Percentiles rank a stretch among this genome's conserved stretches.
Evolutionary conservation across 2,797 vertebrate species (phyloP).

Genomic region (Cygnus olor): DNA sequence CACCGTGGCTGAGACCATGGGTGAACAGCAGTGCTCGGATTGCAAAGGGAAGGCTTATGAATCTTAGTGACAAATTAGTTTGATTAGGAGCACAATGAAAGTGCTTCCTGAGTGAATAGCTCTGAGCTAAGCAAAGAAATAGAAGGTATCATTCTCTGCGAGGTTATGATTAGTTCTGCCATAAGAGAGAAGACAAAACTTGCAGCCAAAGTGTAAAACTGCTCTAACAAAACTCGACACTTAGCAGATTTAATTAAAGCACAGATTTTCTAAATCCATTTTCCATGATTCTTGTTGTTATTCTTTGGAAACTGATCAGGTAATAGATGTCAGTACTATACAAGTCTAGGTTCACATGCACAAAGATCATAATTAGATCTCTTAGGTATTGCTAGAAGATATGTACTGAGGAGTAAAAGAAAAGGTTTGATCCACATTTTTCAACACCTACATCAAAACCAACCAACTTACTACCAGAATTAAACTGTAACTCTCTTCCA

Average conservation of each 20-base stretch:
- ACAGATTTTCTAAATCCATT: slow-evolving; percentile 67
- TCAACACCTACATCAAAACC: background rate
- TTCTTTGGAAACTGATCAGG: slow-evolving; percentile 60
- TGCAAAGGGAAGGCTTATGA: background rate
- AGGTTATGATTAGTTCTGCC: slow-evolving; percentile 35
- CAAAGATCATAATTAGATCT: slow-evolving; percentile 33
- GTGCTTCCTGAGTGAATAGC: slow-evolving; percentile 2
- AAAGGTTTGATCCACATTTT: background rate
- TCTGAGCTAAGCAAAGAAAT: slow-evolving; percentile 18
- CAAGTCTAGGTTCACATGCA: slow-evolving; percentile 49
- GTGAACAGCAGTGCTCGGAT: background rate
- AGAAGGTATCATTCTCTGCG: slow-evolving; percentile 24
- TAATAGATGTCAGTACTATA: slow-evolving; percentile 57
- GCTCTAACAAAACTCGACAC: slow-evolving; percentile 25
- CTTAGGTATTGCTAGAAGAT: slow-evolving; percentile 12
- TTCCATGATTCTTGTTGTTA: slow-evolving; percentile 59
- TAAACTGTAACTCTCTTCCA: background rate
- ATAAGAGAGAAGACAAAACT: background rate
- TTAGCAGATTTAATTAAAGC: slow-evolving; percentile 69
- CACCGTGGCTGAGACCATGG: background rate
- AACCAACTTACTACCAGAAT: background rate
- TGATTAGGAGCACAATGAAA: slow-evolving; percentile 34
- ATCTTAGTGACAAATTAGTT: slow-evolving; percentile 6
- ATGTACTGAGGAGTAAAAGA: background rate
- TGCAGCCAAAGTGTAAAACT: background rate